These are phyloP conservation scores for Aricia artaxerxes DNA, from an alignment of 2,888 invertebrate species.

Conservation along the genomic window DNA sequence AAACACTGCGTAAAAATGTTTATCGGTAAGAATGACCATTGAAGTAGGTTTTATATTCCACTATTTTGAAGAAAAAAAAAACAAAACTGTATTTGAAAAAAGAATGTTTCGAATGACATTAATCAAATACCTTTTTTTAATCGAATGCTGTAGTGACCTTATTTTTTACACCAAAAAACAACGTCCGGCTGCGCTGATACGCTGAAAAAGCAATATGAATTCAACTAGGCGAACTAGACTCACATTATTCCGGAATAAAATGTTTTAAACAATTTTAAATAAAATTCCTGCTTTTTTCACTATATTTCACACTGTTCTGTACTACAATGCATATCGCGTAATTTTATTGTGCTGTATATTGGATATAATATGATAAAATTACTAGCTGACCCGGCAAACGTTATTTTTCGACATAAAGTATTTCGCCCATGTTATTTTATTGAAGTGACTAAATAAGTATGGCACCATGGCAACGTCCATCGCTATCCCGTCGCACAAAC, in stretches of 20 bases:
- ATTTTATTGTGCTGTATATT: no score
- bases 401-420: no score
- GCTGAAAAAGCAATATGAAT: conserved; percentile 26
- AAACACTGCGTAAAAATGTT: no score
- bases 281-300: neutral
- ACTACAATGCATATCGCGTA: neutral
- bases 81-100: neutral
- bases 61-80: neutral
- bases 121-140: neutral
- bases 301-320: neutral
- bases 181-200: neutral
- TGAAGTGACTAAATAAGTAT: no score
- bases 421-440: no score
- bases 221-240: neutral
- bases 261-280: neutral
- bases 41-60: neutral
- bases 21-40: neutral
- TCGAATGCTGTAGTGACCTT: neutral
- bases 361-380: no score
- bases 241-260: neutral
- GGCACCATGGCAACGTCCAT: no score
- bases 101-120: neutral
- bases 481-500: no score
- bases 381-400: no score
- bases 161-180: conserved; percentile 22